phyloP scores from a whole-genome alignment of 2,888 invertebrate genomes.

The Andrena marginata region DNA sequence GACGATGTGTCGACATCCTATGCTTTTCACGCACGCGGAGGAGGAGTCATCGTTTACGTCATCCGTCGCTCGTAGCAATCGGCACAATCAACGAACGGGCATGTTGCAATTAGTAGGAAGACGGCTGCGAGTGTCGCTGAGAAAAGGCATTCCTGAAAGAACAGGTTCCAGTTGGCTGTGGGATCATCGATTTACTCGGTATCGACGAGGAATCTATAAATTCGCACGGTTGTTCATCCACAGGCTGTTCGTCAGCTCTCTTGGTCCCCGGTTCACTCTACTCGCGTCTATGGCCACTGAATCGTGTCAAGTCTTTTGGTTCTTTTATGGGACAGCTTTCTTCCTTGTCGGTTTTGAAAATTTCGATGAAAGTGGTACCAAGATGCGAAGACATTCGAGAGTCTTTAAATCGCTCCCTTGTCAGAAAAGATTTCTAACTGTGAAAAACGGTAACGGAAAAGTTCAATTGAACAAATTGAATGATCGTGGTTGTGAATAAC shows the following conservation, averaged over 20 bases:
- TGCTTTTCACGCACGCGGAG: constrained; percentile 31
- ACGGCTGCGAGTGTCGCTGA: constrained; percentile 5
- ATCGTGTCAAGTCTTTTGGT: neutral
- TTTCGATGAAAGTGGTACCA: neutral
- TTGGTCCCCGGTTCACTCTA: neutral
- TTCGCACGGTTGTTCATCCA: constrained; percentile 16
- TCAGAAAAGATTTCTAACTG: neutral
- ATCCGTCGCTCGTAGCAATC: constrained; percentile 29
- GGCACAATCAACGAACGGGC: constrained; percentile 46
- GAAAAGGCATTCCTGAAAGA: constrained; percentile 30
- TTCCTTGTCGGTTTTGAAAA: neutral
- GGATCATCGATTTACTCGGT: neutral
- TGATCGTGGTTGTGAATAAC: constrained; percentile 25
- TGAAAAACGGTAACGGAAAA: too few relatives aligned
- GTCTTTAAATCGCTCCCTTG: neutral
- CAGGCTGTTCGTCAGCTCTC: neutral
- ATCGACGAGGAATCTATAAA: constrained; percentile 31
- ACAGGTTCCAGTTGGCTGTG: constrained; percentile 40
- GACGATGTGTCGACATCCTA: constrained; percentile 33
- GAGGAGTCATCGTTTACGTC: constrained; percentile 57
- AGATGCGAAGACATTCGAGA: neutral
- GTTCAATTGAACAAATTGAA: constrained; percentile 44
- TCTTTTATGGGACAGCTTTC: neutral
- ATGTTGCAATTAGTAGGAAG: constrained; percentile 51
- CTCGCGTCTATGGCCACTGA: neutral